phyloP scores from a whole-genome alignment of 1,140 invertebrate species.

The Lucilia cuprina region DNA sequence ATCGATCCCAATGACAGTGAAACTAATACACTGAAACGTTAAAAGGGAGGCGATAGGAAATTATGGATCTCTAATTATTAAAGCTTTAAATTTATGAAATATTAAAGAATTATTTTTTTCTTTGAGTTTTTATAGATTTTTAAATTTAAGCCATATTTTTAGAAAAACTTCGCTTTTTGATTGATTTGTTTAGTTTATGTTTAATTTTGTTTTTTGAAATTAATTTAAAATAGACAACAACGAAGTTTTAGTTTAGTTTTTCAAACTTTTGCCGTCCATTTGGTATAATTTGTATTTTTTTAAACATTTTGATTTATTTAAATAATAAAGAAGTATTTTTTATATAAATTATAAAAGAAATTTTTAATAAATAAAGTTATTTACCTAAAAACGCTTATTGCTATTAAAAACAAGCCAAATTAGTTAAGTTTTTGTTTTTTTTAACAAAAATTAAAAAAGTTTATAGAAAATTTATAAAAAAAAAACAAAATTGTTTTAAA shows the following conservation, averaged over 20 bases:
- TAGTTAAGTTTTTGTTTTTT: neutral
- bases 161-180: no score
- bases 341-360: neutral
- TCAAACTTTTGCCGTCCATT: neutral
- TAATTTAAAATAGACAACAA: neutral
- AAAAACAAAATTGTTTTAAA: neutral
- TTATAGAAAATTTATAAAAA: neutral
- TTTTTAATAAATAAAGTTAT: neutral
- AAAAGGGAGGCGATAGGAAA: neutral
- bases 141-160: no score
- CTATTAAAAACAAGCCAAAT: conserved; percentile 9
- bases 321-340: no score
- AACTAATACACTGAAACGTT: conserved; percentile 10
- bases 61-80: no score
- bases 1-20: conserved; percentile 37
- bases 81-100: conserved; percentile 22
- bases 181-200: no score
- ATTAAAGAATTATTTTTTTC: no score
- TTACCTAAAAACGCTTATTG: conserved; percentile 1
- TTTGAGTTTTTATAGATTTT: no score
- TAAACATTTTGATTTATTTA: no score
- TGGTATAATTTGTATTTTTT: neutral
- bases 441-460: neutral
- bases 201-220: no score
- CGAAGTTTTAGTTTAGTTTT: neutral